Base-by-base conservation (phyloP, 2,888 invertebrate genomes). In the Phaonia tiefii region DNA sequence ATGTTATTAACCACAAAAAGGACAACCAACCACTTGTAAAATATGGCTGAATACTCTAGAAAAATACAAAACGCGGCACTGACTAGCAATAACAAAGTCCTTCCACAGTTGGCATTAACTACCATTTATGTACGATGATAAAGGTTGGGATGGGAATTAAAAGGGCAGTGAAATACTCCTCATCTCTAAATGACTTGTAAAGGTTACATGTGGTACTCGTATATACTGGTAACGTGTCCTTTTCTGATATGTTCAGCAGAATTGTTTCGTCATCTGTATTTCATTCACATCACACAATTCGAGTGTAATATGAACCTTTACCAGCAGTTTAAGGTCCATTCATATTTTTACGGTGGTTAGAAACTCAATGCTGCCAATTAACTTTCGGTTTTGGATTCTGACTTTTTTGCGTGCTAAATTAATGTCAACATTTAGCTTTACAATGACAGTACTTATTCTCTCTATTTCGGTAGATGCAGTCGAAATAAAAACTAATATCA, bases 1-100 rank as follows among this genome's bases (percentile, higher is more conserved):
- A 72, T 25, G 15, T 63, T 73, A 20, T 58, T 70, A 74, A 75
- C 74, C 80, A 74, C 77, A 77, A 77, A 74, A 75, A 71, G 74
- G 71, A 66, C 58, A 79, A 37, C 63, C 56, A 31, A 31, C 72
- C 73, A 76, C 70, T 77, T 77, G 77, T 67, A 58, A 77, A 77
- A 77, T 74, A 77, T 58, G 31, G 26, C 37, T 7, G 22, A 2
- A 31, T 31, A 31, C 4, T 31, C 31, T 31, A 8, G 31, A 8
- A 31, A n/a, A n/a, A n/a, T n/a, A 44, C 44, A 44, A 44, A 11
- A 44, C 44, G n/a, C 44, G 13, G 49, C n/a, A 15, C 2, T 44
- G 11, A 5, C 7, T 11, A 15, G 15, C 5, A 49, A 49, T 15
- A 49, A 49, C 17, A 15, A 17, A 49, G 1, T 15, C 17, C 7